phyloP scores from a whole-genome alignment of 37 sponge, comb jelly and placozoan genomes.

The Diacarnus erythraeanus region DNA sequence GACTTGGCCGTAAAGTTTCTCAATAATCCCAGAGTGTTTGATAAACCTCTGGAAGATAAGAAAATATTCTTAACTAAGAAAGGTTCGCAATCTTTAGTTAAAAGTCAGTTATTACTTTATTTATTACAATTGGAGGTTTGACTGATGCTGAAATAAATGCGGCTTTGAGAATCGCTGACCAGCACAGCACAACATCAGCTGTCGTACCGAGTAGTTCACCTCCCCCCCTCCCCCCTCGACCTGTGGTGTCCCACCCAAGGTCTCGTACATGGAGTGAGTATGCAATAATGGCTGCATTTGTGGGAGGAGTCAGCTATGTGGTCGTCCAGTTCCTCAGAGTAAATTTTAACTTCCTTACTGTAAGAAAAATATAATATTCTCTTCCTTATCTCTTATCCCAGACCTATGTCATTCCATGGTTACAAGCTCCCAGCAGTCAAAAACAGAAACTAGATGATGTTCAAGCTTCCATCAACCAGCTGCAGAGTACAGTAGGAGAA shows the following conservation, averaged over 20 bases:
- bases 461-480: constrained; percentile 3
- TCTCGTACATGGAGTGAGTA: constrained; percentile 42
- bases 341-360: too few relatives aligned
- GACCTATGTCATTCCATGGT: constrained; percentile 2
- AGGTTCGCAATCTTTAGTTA: constrained; percentile 25
- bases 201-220: background rate
- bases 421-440: background rate
- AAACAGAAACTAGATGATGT: background rate
- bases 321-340: constrained; percentile 45
- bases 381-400: too few relatives aligned
- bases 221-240: constrained; percentile 23
- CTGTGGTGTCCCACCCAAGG: constrained; percentile 1
- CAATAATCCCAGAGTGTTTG: constrained; percentile 47
- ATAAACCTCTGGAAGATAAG: constrained; percentile 42
- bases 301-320: constrained; percentile 52
- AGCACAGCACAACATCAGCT: background rate
- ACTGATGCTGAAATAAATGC: constrained; percentile 47
- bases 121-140: constrained; percentile 29
- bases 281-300: constrained; percentile 30
- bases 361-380: too few relatives aligned
- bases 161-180: constrained; percentile 31
- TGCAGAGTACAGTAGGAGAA: constrained; percentile 1
- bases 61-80: constrained; percentile 67
- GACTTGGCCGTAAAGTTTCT: constrained; percentile 66
- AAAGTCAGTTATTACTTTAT: background rate